phyloP scores from a whole-genome alignment of 1,140 invertebrate genomes.

The Atta texana region DNA sequence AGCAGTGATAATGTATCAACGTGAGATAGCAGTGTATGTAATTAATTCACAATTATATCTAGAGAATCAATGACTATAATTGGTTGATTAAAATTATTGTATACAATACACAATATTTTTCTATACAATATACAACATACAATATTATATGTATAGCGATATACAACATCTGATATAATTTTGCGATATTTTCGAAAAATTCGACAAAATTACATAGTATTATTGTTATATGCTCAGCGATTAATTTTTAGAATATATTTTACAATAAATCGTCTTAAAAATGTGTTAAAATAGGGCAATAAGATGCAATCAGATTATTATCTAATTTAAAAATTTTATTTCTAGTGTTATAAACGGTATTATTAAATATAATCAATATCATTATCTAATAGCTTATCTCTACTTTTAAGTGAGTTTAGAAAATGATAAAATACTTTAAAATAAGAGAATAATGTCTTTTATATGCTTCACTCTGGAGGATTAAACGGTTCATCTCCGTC shows the following conservation, averaged over 20 bases:
- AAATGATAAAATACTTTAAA: constrained; percentile 8
- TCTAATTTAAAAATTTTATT: background rate
- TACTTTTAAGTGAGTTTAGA: background rate
- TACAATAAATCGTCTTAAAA: background rate
- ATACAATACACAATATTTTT: background rate
- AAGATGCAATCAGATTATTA: background rate
- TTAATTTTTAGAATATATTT: constrained; percentile 3
- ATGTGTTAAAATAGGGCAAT: background rate
- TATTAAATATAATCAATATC: background rate
- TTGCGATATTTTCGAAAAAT: background rate
- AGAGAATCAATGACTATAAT: background rate
- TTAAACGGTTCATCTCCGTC: constrained; percentile 42
- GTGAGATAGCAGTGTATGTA: background rate
- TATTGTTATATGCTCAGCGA: background rate
- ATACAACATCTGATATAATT: background rate
- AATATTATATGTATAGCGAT: too few species aligned
- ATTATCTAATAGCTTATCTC: background rate
- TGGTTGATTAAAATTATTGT: background rate
- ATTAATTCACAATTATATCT: background rate
- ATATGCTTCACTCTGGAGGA: constrained; percentile 1
- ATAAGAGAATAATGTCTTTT: constrained; percentile 29
- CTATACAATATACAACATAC: too few species aligned
- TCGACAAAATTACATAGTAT: background rate
- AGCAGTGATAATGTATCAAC: background rate
- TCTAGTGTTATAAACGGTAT: background rate